A percentile compares a stretch with the other conserved stretches of the same genome.
phyloP scores from a whole-genome alignment of 2,888 invertebrate species.

The Itoplectis maculator region DNA sequence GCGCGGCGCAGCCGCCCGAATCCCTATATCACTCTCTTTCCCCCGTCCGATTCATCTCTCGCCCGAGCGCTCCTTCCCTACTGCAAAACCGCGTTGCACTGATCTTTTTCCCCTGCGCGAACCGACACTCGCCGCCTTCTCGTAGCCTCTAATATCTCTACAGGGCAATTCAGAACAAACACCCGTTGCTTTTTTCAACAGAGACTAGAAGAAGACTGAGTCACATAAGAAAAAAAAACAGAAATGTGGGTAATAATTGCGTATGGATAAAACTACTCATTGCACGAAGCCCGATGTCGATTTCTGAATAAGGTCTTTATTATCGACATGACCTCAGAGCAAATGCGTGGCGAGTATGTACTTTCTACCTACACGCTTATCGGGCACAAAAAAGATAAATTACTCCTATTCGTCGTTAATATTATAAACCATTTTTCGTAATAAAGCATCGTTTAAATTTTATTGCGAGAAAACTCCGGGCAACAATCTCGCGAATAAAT shows the following conservation, averaged over 20 bases:
- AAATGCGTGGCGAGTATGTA: no score
- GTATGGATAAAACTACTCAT: no score
- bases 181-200: not conserved
- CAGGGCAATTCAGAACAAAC: not conserved
- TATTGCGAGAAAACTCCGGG: not conserved
- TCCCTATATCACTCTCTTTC: constrained; percentile 42
- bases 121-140: constrained; percentile 24
- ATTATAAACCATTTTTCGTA: not conserved
- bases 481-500: not conserved
- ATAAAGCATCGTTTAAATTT: not conserved
- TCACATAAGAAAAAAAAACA: not conserved
- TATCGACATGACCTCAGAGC: no score
- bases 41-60: constrained; percentile 52
- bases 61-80: constrained; percentile 34
- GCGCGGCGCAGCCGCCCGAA: constrained; percentile 14
- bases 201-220: not conserved
- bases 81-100: constrained; percentile 18
- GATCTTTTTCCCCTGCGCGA: constrained; percentile 31
- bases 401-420: not conserved
- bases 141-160: constrained; percentile 6
- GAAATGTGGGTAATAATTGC: not conserved
- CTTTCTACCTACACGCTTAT: no score
- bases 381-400: no score
- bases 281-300: no score
- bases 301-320: no score